phyloP scores from a whole-genome alignment of 2,888 invertebrate genomes.

The Myopa tessellatipennis region DNA sequence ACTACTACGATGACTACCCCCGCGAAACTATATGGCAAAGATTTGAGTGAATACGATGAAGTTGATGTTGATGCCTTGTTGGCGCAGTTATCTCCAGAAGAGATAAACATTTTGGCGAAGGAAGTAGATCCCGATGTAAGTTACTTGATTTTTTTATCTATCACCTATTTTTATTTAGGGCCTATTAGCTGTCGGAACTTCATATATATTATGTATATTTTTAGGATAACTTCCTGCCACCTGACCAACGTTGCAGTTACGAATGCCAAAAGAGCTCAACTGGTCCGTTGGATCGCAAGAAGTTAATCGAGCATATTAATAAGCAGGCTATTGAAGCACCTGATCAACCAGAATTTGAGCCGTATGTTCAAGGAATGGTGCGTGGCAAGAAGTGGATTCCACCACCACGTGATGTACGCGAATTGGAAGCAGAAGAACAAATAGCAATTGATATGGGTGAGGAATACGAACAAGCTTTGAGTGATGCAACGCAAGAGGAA shows the following conservation, averaged over 20 bases:
- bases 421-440: constrained; percentile 88
- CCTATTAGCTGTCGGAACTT: background rate
- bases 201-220: background rate
- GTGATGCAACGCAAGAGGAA: constrained; percentile 91
- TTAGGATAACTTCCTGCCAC: constrained; percentile 96
- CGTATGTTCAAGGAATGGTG: constrained; percentile 89
- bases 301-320: constrained; percentile 95
- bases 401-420: constrained; percentile 77
- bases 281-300: constrained; percentile 94
- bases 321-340: constrained; percentile 98
- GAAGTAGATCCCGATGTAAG: constrained; percentile 99
- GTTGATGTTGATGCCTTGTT: constrained; percentile 96
- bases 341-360: constrained; percentile 95
- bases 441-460: constrained; percentile 93
- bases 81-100: constrained; percentile 92
- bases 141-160: constrained; percentile 54
- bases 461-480: constrained; percentile 92
- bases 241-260: constrained; percentile 94
- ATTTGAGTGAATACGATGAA: constrained; percentile 91
- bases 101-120: constrained; percentile 96
- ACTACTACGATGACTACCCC: constrained; percentile 91
- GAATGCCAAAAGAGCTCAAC: constrained; percentile 96
- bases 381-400: constrained; percentile 94
- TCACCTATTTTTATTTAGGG: background rate
- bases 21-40: constrained; percentile 89